Base-by-base conservation (phyloP, 2,113 vertebrate species). In the Pseudolaguvia tuberculata region DNA sequence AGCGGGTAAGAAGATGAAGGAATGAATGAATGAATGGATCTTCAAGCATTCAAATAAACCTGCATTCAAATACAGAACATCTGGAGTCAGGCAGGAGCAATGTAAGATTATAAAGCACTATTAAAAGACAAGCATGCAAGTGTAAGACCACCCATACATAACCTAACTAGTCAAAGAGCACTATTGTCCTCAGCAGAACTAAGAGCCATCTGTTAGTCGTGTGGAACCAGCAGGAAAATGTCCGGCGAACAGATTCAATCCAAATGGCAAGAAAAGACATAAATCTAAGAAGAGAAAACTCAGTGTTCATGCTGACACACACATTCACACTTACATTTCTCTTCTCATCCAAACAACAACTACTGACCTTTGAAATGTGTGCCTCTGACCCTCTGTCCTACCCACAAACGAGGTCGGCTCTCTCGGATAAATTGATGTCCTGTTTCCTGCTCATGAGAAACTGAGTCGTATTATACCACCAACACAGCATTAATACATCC, bases 111-210 rank as follows among this genome's bases (percentile, higher is more conserved):
- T 45, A 76, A 72, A 65, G 45, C 31, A 29, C 78, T 55, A 51
- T 80, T 80, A 57, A 76, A 58, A 56, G 42, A 47, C 27, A 50
- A 69, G 63, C 73, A 35, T 51, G 65, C 47, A 75, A 20, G 57
- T 27, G 53, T 70, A 81, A 84, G 79, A 78, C 87, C 87, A 88
- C 88, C 86, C 77, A 48, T 55, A 56, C 39, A n/a, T 27, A 59
- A 53, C 70, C 71, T 76, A 78, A 61, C 62, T 68, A 5, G 74
- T 87, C 75, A 88, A 86, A 88, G 81, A 80, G 27, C 29, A 3
- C 59, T 83, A 85, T 89, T 91, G 87, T 90, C 73, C 21, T 58
- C 20, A 20, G 52, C 21, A 65, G 71, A 79, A 84, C 81, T 59
- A 87, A 84, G 80, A 83, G 72, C 77, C 80, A 74, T 86, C 83